Conservation (phyloP, 2,888 invertebrate genomes). For the Sclerodermus sp. region DNA sequence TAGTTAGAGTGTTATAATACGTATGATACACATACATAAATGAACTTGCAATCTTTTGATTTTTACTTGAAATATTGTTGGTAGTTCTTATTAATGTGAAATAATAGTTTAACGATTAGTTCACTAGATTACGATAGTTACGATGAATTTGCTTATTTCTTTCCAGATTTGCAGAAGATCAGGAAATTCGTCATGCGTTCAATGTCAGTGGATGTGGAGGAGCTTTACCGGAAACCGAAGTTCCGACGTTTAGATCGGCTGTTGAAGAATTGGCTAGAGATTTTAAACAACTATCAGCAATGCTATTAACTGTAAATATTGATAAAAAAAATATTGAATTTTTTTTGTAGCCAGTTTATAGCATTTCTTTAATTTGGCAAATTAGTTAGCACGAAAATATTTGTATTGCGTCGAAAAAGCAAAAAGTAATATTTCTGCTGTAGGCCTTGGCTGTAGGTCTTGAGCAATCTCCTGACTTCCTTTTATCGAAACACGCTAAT, state of each 20-base stretch:
- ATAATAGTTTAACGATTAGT: too few species aligned
- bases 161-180: conserved; percentile 41
- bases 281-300: conserved; percentile 68
- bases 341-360: too few species aligned
- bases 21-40: too few species aligned
- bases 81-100: too few species aligned
- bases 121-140: too few species aligned
- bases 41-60: too few species aligned
- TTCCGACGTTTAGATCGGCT: conserved; percentile 69
- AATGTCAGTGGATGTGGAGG: conserved; percentile 66
- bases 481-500: conserved; percentile 68
- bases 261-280: conserved; percentile 70
- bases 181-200: conserved; percentile 72
- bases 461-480: conserved; percentile 66
- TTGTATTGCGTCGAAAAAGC: conserved; percentile 14
- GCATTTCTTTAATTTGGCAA: too few species aligned
- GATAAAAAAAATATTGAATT: too few species aligned
- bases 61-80: too few species aligned
- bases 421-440: conserved; percentile 21
- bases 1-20: too few species aligned
- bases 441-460: conserved; percentile 54
- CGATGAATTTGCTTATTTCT: neutral
- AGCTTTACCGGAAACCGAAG: conserved; percentile 68
- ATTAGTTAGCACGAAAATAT: too few species aligned
- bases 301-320: conserved; percentile 63